Evolutionary conservation across 2,113 vertebrate genomes (phyloP), one percentile per base, ranked within the genome.

Genomic region (Plestiodon gilberti): DNA sequence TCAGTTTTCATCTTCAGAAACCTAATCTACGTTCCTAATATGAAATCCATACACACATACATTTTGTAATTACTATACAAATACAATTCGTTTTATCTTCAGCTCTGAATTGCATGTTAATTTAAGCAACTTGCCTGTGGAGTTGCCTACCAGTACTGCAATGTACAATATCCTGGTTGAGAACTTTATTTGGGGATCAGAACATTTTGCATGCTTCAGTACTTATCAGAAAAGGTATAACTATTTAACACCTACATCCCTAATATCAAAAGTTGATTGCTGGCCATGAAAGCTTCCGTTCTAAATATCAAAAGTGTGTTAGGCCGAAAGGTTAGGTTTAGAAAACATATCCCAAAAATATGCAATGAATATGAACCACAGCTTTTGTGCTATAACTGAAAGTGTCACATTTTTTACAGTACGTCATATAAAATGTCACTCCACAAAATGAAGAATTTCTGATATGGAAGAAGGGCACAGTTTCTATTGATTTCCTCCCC

Each of bases 141-240:
- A 48, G 25, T 61, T 62, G 4, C 13, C 11, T 6, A n/a, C 15
- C 11, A 33, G 13, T 73, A 25, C 20, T 62, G 59, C 86, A 33
- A 13, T 76, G 18, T 73, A 62, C 30, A 83, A 70, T 87, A 87
- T n/a, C 57, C 76, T 89, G 70, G 89, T 83, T 22, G 0, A 3
- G 38, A 18, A 84, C 87, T 90, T 25, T 4, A 92, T 30, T 59
- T 90, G 87, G 52, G 35, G 90, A 87, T 88, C 85, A 79, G 1
- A 81, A 85, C 28, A 35, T 28, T 92, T 57, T 80, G 57, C 79
- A 75, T 89, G 87, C 14, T 82, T 43, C 70, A 90, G 88, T 86
- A 62, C 89, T 80, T 89, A 74, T 18, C 61, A 62, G 22, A 73
- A 89, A 82, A 90, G 71, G 35, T 91, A 93, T 89, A 78, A 13